Evolutionary conservation across 2,888 invertebrate species (phyloP).

Genomic region (Lochmaea crataegi): DNA sequence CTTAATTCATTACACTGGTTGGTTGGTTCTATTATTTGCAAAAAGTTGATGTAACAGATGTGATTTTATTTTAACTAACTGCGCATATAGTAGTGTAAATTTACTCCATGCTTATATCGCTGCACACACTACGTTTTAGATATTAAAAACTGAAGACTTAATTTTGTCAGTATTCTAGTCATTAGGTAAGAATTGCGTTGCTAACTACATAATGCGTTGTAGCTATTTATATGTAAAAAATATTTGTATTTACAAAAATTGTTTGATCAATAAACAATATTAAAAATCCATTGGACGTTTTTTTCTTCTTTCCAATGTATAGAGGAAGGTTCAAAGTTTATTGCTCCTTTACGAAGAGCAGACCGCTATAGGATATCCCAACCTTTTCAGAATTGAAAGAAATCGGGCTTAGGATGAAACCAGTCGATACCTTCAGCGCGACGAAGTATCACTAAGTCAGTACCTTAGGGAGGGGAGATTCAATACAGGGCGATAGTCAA

Average conservation of each 20-base stretch:
- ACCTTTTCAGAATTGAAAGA: no score
- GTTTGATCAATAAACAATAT: conserved; percentile 55
- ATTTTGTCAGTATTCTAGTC: conserved; percentile 62
- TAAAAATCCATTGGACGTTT: conserved; percentile 9
- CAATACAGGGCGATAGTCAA: no score
- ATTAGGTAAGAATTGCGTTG: conserved; percentile 56
- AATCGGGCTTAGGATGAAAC: no score
- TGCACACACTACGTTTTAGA: conserved; percentile 50
- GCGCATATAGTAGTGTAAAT: conserved; percentile 44
- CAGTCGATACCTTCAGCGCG: no score
- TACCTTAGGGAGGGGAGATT: no score
- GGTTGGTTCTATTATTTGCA: not conserved
- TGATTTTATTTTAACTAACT: conserved; percentile 46
- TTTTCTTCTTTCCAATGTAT: not conserved
- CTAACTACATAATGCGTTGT: conserved; percentile 52
- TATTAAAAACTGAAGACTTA: conserved; percentile 58
- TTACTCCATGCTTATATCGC: conserved; percentile 47
- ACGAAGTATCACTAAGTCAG: no score
- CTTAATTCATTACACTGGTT: no score
- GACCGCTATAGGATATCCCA: no score
- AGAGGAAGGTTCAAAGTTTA: no score
- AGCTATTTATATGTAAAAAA: conserved; percentile 54
- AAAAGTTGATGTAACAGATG: conserved; percentile 47
- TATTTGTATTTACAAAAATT: conserved; percentile 57
- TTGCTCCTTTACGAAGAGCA: no score